Evolutionary conservation across 2,797 vertebrate genomes (phyloP).

Genomic region (Cetoscarus ocellatus): DNA sequence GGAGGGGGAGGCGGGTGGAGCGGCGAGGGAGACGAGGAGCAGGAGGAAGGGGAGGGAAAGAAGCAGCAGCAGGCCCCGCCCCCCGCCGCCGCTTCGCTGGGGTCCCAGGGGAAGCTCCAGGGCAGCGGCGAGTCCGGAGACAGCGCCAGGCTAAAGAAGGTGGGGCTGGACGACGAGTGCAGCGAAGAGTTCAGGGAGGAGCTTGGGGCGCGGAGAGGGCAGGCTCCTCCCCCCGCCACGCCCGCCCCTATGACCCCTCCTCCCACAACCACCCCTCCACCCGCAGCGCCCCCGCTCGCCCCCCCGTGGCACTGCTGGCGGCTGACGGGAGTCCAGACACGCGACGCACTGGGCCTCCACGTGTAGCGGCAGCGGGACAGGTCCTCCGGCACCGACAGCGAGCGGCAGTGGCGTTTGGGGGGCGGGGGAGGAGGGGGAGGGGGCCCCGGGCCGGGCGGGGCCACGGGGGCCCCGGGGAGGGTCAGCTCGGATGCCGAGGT

Average conservation of each 20-base stretch:
- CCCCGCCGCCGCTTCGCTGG: conserved; percentile 75
- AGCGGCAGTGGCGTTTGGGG: conserved; percentile 92
- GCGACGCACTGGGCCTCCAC: conserved; percentile 92
- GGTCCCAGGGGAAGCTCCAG: conserved; percentile 88
- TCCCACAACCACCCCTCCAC: conserved; percentile 57
- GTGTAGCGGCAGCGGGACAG: conserved; percentile 92
- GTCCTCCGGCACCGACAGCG: conserved; percentile 93
- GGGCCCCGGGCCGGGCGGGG: conserved; percentile 67
- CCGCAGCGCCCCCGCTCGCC: conserved; percentile 69
- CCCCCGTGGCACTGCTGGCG: conserved; percentile 86
- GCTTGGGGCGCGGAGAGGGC: conserved; percentile 87
- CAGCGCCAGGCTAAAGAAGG: conserved; percentile 92
- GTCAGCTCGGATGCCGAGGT: conserved; percentile 87
- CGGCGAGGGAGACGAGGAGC: conserved; percentile 84
- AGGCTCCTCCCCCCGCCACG: conserved; percentile 81
- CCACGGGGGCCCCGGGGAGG: conserved; percentile 78
- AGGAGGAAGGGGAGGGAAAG: conserved; percentile 86
- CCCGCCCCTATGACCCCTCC: conserved; percentile 72
- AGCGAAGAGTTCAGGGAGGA: conserved; percentile 90
- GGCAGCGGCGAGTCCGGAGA: conserved; percentile 88
- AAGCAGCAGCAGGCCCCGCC: conserved; percentile 86
- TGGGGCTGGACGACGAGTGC: conserved; percentile 90
- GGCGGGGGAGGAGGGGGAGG: conserved; percentile 86
- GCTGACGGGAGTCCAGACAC: conserved; percentile 94
- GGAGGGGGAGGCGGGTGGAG: conserved; percentile 86